A percentile compares a stretch with the other conserved stretches of the same genome.
Conservation (phyloP, 2,113 vertebrate species). For the Mormoops blainvillei region DNA sequence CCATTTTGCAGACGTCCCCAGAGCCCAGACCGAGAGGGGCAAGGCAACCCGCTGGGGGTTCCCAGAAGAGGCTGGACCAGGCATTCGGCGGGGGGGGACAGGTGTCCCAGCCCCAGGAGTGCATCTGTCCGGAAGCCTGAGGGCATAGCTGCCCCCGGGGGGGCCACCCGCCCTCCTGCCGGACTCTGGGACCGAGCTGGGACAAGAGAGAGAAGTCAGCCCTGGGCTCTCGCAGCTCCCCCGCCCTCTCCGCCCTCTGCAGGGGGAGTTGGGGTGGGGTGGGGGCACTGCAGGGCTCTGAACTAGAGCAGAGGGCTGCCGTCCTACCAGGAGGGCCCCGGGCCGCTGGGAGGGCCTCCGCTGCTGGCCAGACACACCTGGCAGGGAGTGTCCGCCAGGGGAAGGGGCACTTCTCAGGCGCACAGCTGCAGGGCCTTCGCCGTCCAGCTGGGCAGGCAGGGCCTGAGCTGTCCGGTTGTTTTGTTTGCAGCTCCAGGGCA, state of each 20-base stretch:
- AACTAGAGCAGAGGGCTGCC: not conserved
- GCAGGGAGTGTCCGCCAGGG: not conserved
- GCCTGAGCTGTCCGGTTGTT: not conserved
- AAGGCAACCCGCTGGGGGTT: not conserved
- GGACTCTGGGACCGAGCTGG: accelerated
- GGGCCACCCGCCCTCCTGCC: not conserved
- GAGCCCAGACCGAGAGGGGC: not conserved
- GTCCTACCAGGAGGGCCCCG: not conserved
- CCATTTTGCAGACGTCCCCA: accelerated
- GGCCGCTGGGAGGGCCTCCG: not conserved
- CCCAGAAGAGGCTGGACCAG: not conserved
- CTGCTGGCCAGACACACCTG: not conserved
- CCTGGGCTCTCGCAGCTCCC: not conserved
- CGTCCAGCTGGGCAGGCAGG: not conserved
- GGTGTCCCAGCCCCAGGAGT: not conserved
- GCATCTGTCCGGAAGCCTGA: not conserved
- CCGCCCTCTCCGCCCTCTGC: not conserved
- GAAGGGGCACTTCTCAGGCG: not conserved
- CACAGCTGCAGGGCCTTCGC: not conserved
- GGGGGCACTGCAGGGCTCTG: not conserved
- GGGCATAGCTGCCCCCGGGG: not conserved
- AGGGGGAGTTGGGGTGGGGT: not conserved
- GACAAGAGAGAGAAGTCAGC: not conserved
- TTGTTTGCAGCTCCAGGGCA: not conserved
- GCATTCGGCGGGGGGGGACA: not conserved